Conservation (phyloP, 2,113 vertebrate species). For the Microtus ochrogaster region DNA sequence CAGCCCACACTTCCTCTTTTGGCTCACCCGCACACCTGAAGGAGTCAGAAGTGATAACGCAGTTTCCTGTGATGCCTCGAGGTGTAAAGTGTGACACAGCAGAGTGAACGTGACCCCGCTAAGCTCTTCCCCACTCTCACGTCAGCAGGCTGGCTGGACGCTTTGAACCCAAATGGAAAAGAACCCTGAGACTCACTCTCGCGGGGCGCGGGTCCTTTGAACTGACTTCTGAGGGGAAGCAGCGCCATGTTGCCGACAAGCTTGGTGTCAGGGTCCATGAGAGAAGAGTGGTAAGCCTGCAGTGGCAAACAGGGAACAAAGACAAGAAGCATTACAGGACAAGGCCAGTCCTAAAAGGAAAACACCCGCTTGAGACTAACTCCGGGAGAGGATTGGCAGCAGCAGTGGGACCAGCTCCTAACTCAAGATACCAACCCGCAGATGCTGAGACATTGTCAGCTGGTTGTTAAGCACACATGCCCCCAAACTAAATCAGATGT, state of each 20-base stretch:
- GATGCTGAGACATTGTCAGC: neutral
- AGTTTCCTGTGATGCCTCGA: neutral
- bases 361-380: neutral
- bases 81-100: neutral
- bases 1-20: neutral
- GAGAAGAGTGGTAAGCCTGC: slow-evolving; percentile 96
- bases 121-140: neutral
- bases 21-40: neutral
- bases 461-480: neutral
- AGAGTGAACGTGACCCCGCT: neutral
- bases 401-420: neutral
- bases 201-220: slow-evolving; percentile 96
- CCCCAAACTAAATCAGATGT: slow-evolving; percentile 28
- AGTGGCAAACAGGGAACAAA: neutral
- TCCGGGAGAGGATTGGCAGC: neutral
- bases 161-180: neutral
- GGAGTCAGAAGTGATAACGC: neutral
- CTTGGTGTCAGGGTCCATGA: slow-evolving; percentile 93
- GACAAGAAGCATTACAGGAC: neutral
- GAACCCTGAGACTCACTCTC: slow-evolving; percentile 91
- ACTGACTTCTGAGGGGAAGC: slow-evolving; percentile 96
- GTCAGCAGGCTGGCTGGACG: neutral
- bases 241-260: slow-evolving; percentile 97
- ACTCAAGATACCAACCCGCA: neutral
- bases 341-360: neutral